Conservation (phyloP, 2,113 vertebrate genomes). For the Rutilus rutilus region DNA sequence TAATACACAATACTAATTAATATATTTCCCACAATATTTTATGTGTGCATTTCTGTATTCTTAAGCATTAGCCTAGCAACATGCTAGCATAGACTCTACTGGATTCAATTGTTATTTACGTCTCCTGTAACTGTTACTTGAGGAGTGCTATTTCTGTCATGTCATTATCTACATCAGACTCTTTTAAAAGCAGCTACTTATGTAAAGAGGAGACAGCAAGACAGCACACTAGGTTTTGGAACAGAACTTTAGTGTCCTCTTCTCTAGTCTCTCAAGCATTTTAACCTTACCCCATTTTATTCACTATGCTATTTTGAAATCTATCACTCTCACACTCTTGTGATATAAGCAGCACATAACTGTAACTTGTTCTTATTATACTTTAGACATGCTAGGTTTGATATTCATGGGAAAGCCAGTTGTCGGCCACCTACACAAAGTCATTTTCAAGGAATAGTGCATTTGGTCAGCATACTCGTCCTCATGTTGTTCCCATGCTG, state of each 20-base stretch:
- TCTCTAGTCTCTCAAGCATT: neutral
- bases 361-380: constrained; percentile 55
- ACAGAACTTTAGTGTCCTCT: neutral
- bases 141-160: too few relatives aligned
- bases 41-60: neutral
- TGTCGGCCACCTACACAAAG: constrained; percentile 14
- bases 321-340: neutral
- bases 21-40: neutral
- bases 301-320: neutral
- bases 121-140: neutral
- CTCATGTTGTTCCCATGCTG: neutral
- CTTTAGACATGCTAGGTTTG: constrained; percentile 61
- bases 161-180: too few relatives aligned
- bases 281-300: neutral
- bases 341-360: constrained; percentile 34
- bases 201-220: neutral
- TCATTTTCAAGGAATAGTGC: constrained; percentile 34
- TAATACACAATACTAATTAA: neutral
- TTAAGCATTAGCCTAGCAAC: neutral
- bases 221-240: neutral
- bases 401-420: constrained; percentile 68
- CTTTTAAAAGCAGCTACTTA: neutral
- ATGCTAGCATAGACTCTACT: neutral
- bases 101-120: neutral
- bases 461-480: neutral